Conservation (phyloP, 2,888 invertebrate genomes). For the Andrena minutula region DNA sequence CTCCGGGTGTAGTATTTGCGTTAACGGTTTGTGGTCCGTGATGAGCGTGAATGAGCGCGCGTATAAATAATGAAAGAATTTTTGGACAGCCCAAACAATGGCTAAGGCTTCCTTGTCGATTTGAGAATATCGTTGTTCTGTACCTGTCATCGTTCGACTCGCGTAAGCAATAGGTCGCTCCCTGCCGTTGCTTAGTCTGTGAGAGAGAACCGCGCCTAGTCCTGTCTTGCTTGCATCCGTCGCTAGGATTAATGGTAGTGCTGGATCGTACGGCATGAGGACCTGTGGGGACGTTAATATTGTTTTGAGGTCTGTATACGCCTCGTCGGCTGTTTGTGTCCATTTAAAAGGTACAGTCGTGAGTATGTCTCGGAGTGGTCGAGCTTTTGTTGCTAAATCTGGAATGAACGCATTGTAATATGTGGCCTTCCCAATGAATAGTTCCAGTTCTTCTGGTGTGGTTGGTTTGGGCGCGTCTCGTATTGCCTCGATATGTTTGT, state of each 20-base stretch:
- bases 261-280: not conserved
- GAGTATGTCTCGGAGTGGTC: not conserved
- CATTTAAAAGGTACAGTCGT: not conserved
- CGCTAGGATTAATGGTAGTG: not conserved
- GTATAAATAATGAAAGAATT: not conserved
- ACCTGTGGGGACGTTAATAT: not conserved
- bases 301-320: not conserved
- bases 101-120: not conserved
- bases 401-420: constrained; percentile 1
- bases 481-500: constrained; percentile 1
- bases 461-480: not conserved
- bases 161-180: not conserved
- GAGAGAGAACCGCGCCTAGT: not conserved
- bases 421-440: not conserved
- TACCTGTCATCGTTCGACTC: not conserved
- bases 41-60: not conserved
- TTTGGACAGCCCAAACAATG: constrained; percentile 1
- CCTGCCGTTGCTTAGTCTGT: not conserved
- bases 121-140: not conserved
- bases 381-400: not conserved
- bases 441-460: not conserved
- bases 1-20: not conserved
- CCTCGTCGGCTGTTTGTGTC: not conserved
- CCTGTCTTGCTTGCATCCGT: constrained; percentile 1
- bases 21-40: constrained; percentile 1